A percentile compares a stretch with the other conserved stretches of the same genome.
Conservation (phyloP, 1,140 invertebrate genomes). For the Nymphalis io region DNA sequence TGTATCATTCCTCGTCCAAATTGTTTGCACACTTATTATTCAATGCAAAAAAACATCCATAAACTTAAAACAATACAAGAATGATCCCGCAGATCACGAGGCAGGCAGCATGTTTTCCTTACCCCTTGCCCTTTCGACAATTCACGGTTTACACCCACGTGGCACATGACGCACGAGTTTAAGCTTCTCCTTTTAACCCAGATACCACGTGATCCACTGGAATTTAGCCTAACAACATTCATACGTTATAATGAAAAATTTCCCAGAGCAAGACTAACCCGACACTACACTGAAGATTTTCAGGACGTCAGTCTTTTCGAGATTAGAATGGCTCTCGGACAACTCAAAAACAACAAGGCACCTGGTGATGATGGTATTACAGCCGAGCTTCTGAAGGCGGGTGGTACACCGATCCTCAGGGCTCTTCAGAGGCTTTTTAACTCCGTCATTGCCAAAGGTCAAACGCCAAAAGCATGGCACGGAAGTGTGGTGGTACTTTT, state of each 20-base stretch:
- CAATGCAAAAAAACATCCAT: neutral
- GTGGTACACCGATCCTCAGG: no score
- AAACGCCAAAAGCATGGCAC: no score
- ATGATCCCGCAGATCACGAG: slow-evolving; percentile 25
- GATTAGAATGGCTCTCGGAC: no score
- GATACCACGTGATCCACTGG: slow-evolving; percentile 11
- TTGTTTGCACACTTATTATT: neutral
- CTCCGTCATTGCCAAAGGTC: no score
- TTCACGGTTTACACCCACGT: slow-evolving; percentile 22
- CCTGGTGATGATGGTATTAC: no score
- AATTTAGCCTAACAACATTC: neutral
- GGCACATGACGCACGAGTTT: slow-evolving; percentile 19
- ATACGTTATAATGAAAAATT: neutral
- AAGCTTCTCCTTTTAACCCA: slow-evolving; percentile 15
- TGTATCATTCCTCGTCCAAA: neutral
- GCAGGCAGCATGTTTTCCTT: slow-evolving; percentile 13
- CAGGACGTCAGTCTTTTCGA: no score
- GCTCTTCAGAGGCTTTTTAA: no score
- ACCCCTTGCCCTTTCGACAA: slow-evolving; percentile 17
- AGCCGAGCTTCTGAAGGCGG: no score
- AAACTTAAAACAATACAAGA: slow-evolving; percentile 20
- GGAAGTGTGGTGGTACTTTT: no score
- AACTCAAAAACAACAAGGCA: no score
- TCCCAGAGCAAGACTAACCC: no score
- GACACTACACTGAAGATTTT: no score